These are phyloP conservation scores for Mesochorus sp. DNA, from an alignment of 2,888 invertebrate genomes.

Conservation along the genomic window DNA sequence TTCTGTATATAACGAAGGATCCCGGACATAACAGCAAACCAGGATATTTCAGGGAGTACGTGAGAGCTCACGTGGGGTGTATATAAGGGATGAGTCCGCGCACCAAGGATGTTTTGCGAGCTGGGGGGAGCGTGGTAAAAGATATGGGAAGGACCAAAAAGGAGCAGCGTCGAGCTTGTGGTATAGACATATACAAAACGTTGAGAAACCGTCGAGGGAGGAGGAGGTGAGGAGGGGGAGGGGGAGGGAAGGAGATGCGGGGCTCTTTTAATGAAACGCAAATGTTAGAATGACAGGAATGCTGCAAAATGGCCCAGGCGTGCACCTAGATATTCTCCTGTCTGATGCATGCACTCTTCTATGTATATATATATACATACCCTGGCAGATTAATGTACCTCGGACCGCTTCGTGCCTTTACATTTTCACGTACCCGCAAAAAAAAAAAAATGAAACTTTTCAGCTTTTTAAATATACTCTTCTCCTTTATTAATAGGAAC, in stretches of 20 bases:
- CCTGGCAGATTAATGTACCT: too few species aligned
- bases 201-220: slow-evolving; percentile 24
- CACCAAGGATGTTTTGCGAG: slow-evolving; percentile 39
- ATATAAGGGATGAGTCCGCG: neutral
- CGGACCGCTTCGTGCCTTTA: too few species aligned
- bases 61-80: slow-evolving; percentile 26
- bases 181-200: slow-evolving; percentile 8
- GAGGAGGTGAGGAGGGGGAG: slow-evolving; percentile 12
- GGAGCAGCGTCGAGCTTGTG: slow-evolving; percentile 3
- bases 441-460: too few species aligned
- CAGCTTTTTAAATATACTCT: too few species aligned
- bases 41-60: slow-evolving; percentile 45
- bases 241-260: slow-evolving; percentile 56
- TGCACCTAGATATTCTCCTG: slow-evolving; percentile 64
- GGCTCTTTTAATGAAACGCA: slow-evolving; percentile 79
- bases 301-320: slow-evolving; percentile 76
- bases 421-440: too few species aligned
- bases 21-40: slow-evolving; percentile 7
- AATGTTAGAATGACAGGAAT: slow-evolving; percentile 78
- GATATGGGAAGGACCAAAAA: slow-evolving; percentile 24
- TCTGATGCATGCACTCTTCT: slow-evolving; percentile 18
- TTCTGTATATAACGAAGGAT: slow-evolving; percentile 21
- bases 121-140: slow-evolving; percentile 18
- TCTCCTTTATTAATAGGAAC: too few species aligned
- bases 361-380: slow-evolving; percentile 29